A percentile compares a stretch with the other conserved stretches of the same genome.
Conservation (phyloP, 1,140 invertebrate species). For the Platorchestia sp. region DNA sequence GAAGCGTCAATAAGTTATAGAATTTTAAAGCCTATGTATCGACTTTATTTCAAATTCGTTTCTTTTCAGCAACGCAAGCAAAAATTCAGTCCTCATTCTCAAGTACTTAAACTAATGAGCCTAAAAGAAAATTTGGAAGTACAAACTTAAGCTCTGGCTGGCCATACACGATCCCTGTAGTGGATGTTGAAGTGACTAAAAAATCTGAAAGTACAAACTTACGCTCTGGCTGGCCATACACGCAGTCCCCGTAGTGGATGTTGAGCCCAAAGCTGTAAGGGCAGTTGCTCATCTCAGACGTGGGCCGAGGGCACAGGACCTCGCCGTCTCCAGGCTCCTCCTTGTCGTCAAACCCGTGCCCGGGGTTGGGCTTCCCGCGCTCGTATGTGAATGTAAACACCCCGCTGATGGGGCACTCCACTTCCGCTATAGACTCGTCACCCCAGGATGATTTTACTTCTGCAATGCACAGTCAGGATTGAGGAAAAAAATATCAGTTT, state of each 20-base stretch:
- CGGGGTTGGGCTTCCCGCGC: not conserved
- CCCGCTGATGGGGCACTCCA: conserved; percentile 54
- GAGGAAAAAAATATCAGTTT: not conserved
- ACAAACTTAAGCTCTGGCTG: conserved; percentile 27
- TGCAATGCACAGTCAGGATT: not conserved
- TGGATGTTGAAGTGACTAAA: not conserved
- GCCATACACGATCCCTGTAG: conserved; percentile 13
- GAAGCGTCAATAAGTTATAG: not conserved
- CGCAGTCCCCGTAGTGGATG: conserved; percentile 11
- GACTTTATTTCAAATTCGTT: not conserved
- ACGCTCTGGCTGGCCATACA: conserved; percentile 26
- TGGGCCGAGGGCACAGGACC: conserved; percentile 45
- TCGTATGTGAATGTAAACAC: conserved; percentile 52
- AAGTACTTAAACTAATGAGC: not conserved
- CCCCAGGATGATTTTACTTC: conserved; percentile 54
- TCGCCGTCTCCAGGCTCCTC: not conserved
- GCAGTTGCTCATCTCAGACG: conserved; percentile 56
- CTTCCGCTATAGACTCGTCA: conserved; percentile 35
- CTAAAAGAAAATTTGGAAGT: not conserved
- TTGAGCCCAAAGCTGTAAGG: conserved; percentile 53
- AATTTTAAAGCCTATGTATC: not conserved
- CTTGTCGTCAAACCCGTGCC: not conserved
- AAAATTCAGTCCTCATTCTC: not conserved
- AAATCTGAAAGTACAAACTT: not conserved
- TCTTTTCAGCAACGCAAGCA: not conserved